These are phyloP conservation scores for Eilema griseolum DNA, from an alignment of 2,888 invertebrate genomes.

Conservation along the genomic window DNA sequence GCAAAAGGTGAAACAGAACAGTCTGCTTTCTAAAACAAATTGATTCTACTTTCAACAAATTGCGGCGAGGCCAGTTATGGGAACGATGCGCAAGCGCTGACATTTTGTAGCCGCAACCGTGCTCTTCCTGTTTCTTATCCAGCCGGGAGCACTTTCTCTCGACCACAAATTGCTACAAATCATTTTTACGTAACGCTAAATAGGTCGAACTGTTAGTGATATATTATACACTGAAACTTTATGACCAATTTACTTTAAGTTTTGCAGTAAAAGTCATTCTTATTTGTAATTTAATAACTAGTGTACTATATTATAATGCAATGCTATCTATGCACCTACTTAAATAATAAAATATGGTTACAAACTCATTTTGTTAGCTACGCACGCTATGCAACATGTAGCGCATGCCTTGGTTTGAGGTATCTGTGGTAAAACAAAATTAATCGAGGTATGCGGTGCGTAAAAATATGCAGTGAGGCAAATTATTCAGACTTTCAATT, in stretches of 20 bases:
- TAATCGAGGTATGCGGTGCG: not conserved
- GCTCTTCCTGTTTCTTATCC: constrained; percentile 60
- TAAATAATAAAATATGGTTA: not conserved
- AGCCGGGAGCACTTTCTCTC: constrained; percentile 47
- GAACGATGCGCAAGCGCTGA: constrained; percentile 68
- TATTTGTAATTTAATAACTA: not conserved
- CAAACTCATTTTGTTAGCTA: not conserved
- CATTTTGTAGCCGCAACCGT: constrained; percentile 59
- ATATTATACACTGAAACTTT: not conserved
- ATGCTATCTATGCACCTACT: not conserved
- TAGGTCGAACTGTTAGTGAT: constrained; percentile 4
- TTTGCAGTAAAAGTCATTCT: not conserved
- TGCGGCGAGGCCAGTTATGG: constrained; percentile 60
- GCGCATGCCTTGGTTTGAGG: not conserved
- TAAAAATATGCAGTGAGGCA: not conserved
- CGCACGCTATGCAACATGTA: not conserved
- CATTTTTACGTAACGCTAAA: constrained; percentile 21
- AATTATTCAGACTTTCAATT: not conserved
- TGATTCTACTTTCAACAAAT: constrained; percentile 84
- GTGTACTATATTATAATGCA: not conserved
- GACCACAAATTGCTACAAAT: constrained; percentile 34
- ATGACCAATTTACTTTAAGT: not conserved
- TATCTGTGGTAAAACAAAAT: not conserved
- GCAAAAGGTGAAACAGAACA: constrained; percentile 66
- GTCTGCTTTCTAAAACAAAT: constrained; percentile 84